Conservation (phyloP, 2,797 vertebrate genomes). For the Natrix natrix region DNA sequence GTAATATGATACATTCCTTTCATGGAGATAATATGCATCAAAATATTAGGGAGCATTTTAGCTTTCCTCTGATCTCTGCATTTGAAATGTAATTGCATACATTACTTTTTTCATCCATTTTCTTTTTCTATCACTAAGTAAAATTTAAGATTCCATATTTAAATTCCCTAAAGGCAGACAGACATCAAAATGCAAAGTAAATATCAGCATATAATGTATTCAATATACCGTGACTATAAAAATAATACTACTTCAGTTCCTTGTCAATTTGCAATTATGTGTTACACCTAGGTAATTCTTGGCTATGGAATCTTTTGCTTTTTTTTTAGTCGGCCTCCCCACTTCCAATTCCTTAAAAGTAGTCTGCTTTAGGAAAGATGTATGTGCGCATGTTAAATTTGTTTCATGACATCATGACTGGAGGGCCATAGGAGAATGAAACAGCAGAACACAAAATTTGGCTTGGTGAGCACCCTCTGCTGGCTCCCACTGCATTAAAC, state of each 20-base stretch:
- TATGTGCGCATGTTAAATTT: neutral
- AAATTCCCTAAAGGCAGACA: neutral
- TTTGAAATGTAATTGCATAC: neutral
- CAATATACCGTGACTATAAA: neutral
- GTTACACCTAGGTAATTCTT: neutral
- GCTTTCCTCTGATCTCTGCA: neutral
- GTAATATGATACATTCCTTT: neutral
- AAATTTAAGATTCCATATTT: neutral
- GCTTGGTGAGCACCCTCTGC: constrained; percentile 4
- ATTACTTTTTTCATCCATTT: neutral
- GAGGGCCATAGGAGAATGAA: neutral
- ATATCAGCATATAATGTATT: neutral
- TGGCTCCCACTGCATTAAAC: neutral
- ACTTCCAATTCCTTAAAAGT: constrained; percentile 29
- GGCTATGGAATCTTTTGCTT: neutral
- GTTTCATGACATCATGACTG: constrained; percentile 10
- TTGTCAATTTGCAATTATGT: neutral
- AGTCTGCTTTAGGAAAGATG: neutral
- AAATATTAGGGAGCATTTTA: neutral
- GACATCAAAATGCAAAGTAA: neutral
- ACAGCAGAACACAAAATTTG: neutral
- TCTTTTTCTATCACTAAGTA: neutral
- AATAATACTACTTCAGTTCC: neutral
- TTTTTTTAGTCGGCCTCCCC: neutral
- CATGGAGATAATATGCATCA: neutral